Evolutionary conservation across 2,113 vertebrate genomes (phyloP).

Genomic region (Syrmaticus mikado): DNA sequence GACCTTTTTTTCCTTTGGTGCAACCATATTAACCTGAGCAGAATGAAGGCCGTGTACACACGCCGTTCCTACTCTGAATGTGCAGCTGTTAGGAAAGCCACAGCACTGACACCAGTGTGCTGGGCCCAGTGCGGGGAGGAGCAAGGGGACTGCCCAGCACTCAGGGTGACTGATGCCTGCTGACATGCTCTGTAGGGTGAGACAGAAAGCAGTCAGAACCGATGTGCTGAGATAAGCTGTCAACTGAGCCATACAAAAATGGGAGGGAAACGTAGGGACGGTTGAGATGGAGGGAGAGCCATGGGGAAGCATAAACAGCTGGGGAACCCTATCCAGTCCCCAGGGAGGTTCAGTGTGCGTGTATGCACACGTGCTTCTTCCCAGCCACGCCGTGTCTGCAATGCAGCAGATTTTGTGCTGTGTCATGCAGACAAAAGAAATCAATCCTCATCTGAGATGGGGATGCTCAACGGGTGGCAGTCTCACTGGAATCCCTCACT

Average conservation of each 20-base stretch:
- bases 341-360: not conserved
- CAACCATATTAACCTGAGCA: rapidly evolving
- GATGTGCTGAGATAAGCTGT: not conserved
- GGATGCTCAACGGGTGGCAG: not conserved
- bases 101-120: rapidly evolving
- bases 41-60: not conserved
- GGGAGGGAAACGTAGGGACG: not conserved
- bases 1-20: not conserved
- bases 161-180: not conserved
- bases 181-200: not conserved
- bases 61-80: rapidly evolving
- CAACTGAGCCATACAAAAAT: not conserved
- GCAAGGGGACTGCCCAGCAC: rapidly evolving
- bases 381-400: conserved; percentile 44
- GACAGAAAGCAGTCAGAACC: not conserved
- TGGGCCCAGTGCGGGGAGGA: not conserved
- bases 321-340: not conserved
- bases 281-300: not conserved
- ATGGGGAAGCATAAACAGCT: not conserved
- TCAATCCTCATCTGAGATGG: not conserved
- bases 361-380: not conserved
- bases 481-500: not conserved
- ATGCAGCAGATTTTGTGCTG: conserved; percentile 70
- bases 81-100: not conserved
- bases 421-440: conserved; percentile 18